These are phyloP conservation scores for Yponomeuta cagnagella DNA, from an alignment of 2,888 invertebrate genomes.

Conservation along the genomic window DNA sequence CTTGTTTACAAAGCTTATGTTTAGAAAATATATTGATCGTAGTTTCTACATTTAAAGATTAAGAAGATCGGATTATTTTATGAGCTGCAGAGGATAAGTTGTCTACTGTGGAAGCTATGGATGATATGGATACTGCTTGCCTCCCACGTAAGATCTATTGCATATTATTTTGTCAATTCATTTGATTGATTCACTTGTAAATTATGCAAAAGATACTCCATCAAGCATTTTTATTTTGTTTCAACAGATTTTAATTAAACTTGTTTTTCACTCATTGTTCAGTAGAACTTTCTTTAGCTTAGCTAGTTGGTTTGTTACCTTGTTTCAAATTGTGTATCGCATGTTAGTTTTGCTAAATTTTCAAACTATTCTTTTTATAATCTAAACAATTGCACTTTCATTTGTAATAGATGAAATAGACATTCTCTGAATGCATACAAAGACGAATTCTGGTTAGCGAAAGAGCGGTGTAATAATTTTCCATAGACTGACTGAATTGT, in stretches of 20 bases:
- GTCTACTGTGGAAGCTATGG: slow-evolving; percentile 15
- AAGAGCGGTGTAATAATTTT: too few species aligned
- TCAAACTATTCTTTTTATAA: background rate
- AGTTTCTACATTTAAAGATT: background rate
- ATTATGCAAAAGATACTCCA: background rate
- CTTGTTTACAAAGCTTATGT: background rate
- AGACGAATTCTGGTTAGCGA: background rate
- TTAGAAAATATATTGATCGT: background rate
- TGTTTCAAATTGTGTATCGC: background rate
- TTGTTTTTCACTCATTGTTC: background rate
- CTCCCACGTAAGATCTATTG: slow-evolving; percentile 40
- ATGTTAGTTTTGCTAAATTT: background rate
- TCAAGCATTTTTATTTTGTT: background rate
- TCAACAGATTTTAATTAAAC: background rate
- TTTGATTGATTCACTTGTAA: background rate
- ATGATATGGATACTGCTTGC: slow-evolving; percentile 35
- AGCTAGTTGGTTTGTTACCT: background rate
- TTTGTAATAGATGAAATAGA: too few species aligned
- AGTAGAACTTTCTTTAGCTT: background rate
- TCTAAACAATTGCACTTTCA: too few species aligned
- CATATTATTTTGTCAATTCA: background rate
- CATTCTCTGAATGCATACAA: background rate
- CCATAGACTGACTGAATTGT: too few species aligned
- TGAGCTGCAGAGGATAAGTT: background rate
- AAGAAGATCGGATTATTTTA: slow-evolving; percentile 3